Conservation (phyloP, 2,113 vertebrate species). For the Chaetura pelagica region DNA sequence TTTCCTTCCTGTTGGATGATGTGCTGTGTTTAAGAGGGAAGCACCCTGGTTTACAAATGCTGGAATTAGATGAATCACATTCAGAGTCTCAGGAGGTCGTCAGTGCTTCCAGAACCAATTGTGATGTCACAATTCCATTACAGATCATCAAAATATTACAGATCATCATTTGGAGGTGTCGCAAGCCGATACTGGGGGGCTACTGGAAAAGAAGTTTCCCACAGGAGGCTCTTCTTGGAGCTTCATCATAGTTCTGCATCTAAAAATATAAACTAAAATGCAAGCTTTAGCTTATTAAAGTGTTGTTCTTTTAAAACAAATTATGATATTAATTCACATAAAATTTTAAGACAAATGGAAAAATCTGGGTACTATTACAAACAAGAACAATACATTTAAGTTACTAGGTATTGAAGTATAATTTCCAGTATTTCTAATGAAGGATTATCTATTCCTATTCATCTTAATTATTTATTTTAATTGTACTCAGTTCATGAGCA, state of each 20-base stretch:
- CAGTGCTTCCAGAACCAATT: background rate
- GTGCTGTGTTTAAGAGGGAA: background rate
- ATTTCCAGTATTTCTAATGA: background rate
- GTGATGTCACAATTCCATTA: accelerated
- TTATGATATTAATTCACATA: background rate
- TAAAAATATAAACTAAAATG: background rate
- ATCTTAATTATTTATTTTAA: background rate
- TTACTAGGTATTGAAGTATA: background rate
- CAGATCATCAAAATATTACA: background rate
- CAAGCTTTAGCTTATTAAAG: background rate
- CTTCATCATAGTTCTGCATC: background rate
- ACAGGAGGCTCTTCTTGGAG: background rate
- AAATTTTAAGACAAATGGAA: background rate
- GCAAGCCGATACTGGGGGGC: no score
- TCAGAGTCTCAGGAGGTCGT: background rate
- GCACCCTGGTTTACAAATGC: background rate
- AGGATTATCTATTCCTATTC: background rate
- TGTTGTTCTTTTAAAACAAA: background rate
- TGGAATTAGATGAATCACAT: background rate
- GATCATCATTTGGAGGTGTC: background rate
- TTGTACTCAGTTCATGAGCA: background rate
- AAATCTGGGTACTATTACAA: background rate
- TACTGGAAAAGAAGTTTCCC: no score
- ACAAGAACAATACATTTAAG: background rate
- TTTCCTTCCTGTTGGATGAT: background rate